Evolutionary conservation across 2,113 vertebrate species (phyloP), one percentile per base, ranked within the genome.

Genomic region (Aspidoscelis tigris): DNA sequence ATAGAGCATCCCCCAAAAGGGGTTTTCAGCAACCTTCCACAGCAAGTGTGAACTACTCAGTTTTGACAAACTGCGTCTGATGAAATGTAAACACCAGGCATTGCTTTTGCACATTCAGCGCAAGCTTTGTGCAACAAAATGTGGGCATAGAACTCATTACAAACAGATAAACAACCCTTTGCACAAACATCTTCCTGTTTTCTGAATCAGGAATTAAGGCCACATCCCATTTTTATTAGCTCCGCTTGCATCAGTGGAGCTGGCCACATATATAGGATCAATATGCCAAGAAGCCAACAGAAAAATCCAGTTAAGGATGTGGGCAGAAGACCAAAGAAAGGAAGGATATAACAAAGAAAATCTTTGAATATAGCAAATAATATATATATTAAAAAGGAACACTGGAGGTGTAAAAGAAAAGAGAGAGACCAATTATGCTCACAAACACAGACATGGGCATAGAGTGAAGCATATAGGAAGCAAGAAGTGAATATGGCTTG

Each of bases 391-490:
- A n/a, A 68, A 73, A 43, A 43, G 20, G 4, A 80, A 39, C 21
- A 73, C 64, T 2, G 5, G 11, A 43, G 16, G 6, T 22, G 80
- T 0, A 0, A 39, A 6, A 53, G 26, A 22, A 53, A 61, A 58
- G 74, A 47, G 18, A n/a, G 58, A 65, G 71, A 80, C 76, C 69
- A 14, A n/a, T 41, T 77, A 24, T 0, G 1, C 84, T 87, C 84
- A 86, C 82, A 20, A 22, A 26, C 74, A 84, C 69, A 44, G 39
- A 78, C 68, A 20, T 55, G 33, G 50, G 39, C 65, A 86, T 65
- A 77, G 77, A 91, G 91, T 80, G 83, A 44, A 22, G 1, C 58
- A 47, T 66, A 58, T 66, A 75, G 75, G 78, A 80, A 39, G 18
- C 78, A 80, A 39, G 14, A 0, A 0, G 44, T 55, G 65, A 83